These are phyloP conservation scores for Harmothoe impar DNA, from an alignment of 2,888 invertebrate genomes.

Conservation along the genomic window DNA sequence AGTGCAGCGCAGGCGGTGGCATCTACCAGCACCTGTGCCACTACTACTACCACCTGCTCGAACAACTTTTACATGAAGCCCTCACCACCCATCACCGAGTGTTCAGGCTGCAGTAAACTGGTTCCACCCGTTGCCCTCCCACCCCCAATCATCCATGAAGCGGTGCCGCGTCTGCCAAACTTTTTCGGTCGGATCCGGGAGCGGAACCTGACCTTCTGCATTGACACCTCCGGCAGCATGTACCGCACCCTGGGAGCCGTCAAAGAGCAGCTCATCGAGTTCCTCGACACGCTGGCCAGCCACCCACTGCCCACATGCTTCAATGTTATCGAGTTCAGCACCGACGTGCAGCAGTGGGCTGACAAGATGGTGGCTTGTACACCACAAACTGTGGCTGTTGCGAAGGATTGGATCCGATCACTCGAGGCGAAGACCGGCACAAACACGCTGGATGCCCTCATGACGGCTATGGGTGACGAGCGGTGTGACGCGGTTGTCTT, in stretches of 20 bases:
- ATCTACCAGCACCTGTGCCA: no score
- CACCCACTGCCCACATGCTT: constrained; percentile 75
- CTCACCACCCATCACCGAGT: no score
- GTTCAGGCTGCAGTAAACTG: no score
- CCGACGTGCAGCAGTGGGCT: constrained; percentile 82
- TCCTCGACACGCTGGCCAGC: constrained; percentile 76
- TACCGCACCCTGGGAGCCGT: constrained; percentile 80
- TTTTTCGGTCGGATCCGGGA: constrained; percentile 80
- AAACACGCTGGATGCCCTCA: constrained; percentile 81
- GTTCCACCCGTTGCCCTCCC: background rate
- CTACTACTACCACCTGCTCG: no score
- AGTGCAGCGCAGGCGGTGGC: no score
- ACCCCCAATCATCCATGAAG: background rate
- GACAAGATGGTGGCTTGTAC: constrained; percentile 82
- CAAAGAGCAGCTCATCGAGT: constrained; percentile 81
- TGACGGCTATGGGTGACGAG: constrained; percentile 79
- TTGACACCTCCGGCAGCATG: constrained; percentile 84
- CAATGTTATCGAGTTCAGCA: constrained; percentile 82
- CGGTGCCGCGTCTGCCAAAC: constrained; percentile 73
- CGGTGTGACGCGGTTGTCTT: constrained; percentile 81
- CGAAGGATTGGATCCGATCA: constrained; percentile 80
- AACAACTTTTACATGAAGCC: no score
- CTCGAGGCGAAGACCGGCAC: constrained; percentile 82
- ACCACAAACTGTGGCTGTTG: constrained; percentile 81
- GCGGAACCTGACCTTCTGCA: constrained; percentile 81